Evolutionary conservation across 64 coral and sea anemone species (phyloP).

Genomic region (Stichodactyla helianthus): DNA sequence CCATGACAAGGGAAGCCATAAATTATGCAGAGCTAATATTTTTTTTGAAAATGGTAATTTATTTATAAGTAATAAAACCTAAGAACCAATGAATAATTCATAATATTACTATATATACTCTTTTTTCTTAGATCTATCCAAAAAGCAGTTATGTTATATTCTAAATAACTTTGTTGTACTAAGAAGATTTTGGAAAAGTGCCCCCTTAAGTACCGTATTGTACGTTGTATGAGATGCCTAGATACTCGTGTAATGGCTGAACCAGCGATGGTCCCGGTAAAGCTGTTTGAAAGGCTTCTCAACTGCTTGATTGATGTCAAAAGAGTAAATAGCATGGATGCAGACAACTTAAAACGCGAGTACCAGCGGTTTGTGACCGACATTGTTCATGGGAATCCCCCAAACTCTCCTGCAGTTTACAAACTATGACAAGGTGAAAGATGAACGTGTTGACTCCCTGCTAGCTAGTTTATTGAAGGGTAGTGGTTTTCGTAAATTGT

Average conservation of each 20-base stretch:
- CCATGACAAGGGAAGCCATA: no score
- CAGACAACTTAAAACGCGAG: not conserved
- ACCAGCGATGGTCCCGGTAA: constrained; percentile 19
- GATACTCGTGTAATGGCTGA: constrained; percentile 55
- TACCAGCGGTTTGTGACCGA: not conserved
- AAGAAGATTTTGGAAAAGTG: constrained; percentile 46
- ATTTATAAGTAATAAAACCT: no score
- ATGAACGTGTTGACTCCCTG: constrained; percentile 31
- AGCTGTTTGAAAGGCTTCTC: constrained; percentile 64
- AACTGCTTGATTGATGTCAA: constrained; percentile 51
- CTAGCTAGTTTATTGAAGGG: constrained; percentile 42
- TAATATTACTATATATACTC: no score
- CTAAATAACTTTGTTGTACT: not conserved
- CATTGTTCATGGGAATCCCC: constrained; percentile 25
- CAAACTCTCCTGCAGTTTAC: constrained; percentile 26
- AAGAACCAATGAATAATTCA: no score
- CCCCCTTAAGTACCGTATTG: constrained; percentile 46
- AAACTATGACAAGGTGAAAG: constrained; percentile 27
- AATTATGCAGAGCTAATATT: no score
- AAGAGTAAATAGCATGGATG: constrained; percentile 29
- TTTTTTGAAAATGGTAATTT: no score
- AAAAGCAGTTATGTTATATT: no score
- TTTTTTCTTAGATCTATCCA: no score
- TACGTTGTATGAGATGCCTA: constrained; percentile 41
- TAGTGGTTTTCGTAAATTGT: constrained; percentile 34